These are phyloP conservation scores for Notarius quadriscutis DNA, from an alignment of 2,113 vertebrate genomes.

Conservation along the genomic window DNA sequence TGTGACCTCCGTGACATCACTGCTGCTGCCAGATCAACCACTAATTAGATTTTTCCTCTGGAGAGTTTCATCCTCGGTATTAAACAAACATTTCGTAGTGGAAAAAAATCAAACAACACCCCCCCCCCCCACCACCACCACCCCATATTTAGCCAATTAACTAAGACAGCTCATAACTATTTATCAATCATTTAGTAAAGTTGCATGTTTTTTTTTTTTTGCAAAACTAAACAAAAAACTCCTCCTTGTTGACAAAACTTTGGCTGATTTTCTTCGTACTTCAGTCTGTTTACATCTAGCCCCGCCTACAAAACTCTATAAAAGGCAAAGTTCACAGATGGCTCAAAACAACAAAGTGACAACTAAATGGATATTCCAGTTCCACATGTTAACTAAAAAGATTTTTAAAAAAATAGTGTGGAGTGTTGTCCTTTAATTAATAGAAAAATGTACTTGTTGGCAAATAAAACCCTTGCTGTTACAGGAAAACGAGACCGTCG, in stretches of 20 bases:
- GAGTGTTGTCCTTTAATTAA: background rate
- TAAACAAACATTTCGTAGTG: background rate
- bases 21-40: background rate
- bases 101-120: background rate
- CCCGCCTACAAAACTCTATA: background rate
- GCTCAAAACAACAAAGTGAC: background rate
- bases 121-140: too few species aligned
- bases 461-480: background rate
- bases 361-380: background rate
- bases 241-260: background rate
- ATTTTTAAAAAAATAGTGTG: too few species aligned
- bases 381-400: too few species aligned
- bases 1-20: background rate
- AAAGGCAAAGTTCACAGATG: background rate
- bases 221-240: background rate
- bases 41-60: conserved; percentile 14
- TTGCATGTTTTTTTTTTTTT: background rate
- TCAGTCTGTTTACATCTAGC: background rate
- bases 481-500: background rate
- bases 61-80: background rate
- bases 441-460: too few species aligned
- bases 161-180: too few species aligned
- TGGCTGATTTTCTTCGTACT: background rate
- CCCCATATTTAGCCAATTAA: background rate
- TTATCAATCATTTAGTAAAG: background rate